Percentiles rank a stretch among this genome's conserved stretches.
These are phyloP conservation scores for Epinotia demarniana DNA, from an alignment of 2,888 invertebrate genomes.

Conservation along the genomic window DNA sequence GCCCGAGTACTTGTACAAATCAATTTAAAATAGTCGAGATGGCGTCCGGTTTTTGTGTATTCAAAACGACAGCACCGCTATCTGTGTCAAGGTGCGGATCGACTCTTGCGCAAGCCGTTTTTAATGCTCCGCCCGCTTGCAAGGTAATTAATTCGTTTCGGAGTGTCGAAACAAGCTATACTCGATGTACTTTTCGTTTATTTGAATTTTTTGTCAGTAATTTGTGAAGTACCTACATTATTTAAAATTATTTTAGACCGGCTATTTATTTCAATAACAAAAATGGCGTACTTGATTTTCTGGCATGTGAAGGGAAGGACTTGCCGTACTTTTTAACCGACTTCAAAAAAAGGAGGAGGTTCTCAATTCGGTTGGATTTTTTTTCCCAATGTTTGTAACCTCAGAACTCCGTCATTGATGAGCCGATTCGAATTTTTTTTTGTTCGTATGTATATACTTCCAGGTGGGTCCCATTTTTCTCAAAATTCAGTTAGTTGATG, in stretches of 20 bases:
- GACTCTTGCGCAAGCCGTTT: slow-evolving; percentile 82
- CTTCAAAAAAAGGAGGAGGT: no score
- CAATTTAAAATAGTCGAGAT: slow-evolving; percentile 69
- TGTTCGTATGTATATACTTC: no score
- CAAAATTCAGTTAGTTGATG: no score
- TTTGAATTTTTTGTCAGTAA: slow-evolving; percentile 47
- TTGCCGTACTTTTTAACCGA: no score
- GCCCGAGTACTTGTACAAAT: slow-evolving; percentile 46
- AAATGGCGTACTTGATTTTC: background rate
- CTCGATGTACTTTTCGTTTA: slow-evolving; percentile 72
- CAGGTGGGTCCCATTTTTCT: no score
- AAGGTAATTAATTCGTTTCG: slow-evolving; percentile 84
- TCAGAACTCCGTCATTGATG: no score
- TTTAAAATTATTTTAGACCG: background rate
- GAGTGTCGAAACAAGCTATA: slow-evolving; percentile 79
- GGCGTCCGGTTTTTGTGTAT: slow-evolving; percentile 84
- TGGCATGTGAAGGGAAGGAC: background rate
- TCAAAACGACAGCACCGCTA: slow-evolving; percentile 82
- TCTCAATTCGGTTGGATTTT: no score
- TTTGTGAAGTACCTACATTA: background rate
- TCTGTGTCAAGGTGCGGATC: slow-evolving; percentile 84
- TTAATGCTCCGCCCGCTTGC: slow-evolving; percentile 82
- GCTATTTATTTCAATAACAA: background rate
- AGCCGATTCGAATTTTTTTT: no score
- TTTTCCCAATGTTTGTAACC: no score